A percentile compares a stretch with the other conserved stretches of the same genome.
Conservation (phyloP, 1,140 invertebrate species). For the Drosophila funebris region DNA sequence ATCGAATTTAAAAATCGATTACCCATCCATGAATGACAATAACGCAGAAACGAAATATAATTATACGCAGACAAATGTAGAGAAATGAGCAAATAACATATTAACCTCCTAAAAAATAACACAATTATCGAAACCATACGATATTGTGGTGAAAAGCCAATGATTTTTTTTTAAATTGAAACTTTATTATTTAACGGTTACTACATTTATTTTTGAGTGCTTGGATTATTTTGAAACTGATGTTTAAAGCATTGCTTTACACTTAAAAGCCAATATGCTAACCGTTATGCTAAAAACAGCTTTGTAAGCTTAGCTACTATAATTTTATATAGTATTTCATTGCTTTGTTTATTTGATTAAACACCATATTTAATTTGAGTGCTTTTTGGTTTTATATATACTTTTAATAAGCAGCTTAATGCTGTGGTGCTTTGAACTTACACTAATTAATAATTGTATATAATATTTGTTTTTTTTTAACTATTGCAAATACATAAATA, state of each 20-base stretch:
- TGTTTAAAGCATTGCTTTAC: constrained; percentile 50
- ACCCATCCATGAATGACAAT: too few species aligned
- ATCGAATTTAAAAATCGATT: too few species aligned
- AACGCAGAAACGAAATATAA: too few species aligned
- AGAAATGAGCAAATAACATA: too few species aligned
- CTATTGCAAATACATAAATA: constrained; percentile 32
- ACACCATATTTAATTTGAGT: constrained; percentile 43
- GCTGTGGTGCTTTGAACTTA: constrained; percentile 60
- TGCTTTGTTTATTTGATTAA: constrained; percentile 58
- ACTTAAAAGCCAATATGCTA: constrained; percentile 63
- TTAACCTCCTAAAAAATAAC: too few species aligned
- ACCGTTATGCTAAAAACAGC: constrained; percentile 41
- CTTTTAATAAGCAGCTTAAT: constrained; percentile 51
- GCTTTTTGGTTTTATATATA: constrained; percentile 45
- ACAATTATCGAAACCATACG: too few species aligned
- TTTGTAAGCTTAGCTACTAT: constrained; percentile 44
- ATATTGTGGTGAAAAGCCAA: too few species aligned
- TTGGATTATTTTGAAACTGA: constrained; percentile 46
- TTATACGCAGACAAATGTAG: too few species aligned
- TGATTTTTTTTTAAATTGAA: constrained; percentile 30
- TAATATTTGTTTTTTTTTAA: constrained; percentile 36
- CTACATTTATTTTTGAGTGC: constrained; percentile 65
- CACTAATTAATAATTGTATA: constrained; percentile 53
- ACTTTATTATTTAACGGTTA: constrained; percentile 69
- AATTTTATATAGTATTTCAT: constrained; percentile 43